Evolutionary conservation across 2,113 vertebrate species (phyloP).

Genomic region (Malurus alboscapulatus): DNA sequence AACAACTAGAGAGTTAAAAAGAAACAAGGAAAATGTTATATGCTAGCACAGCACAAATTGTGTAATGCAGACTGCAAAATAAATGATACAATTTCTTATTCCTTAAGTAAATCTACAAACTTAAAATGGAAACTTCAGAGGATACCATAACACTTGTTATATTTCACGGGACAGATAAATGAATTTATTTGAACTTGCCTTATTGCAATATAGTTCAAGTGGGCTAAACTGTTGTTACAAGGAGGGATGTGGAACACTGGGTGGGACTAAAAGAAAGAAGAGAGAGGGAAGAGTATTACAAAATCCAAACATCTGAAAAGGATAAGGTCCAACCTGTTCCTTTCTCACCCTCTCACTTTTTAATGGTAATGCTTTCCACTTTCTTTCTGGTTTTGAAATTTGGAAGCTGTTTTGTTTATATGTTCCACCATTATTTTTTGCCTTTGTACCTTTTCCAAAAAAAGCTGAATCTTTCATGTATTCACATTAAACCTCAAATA

Average conservation of each 20-base stretch:
- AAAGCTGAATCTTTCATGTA: not conserved
- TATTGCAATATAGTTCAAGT: not conserved
- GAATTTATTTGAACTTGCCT: not conserved
- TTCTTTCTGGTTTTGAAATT: not conserved
- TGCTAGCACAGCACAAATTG: not conserved
- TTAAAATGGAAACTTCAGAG: constrained; percentile 19
- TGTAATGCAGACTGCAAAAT: constrained; percentile 8
- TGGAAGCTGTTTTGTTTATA: not conserved
- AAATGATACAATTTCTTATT: not conserved
- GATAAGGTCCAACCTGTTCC: not conserved
- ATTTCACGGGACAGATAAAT: not conserved
- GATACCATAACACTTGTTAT: not conserved
- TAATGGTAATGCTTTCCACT: not conserved
- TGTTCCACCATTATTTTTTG: not conserved
- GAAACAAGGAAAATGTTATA: not conserved
- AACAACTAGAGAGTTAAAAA: not conserved
- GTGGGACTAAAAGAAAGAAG: not conserved
- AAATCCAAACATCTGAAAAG: not conserved
- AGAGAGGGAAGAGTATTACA: not conserved
- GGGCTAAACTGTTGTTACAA: not conserved
- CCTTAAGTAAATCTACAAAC: not conserved
- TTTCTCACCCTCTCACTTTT: not conserved
- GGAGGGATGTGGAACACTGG: not conserved
- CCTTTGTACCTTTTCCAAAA: not conserved
- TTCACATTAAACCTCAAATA: not conserved